Conservation (phyloP, 2,797 vertebrate species). For the Garrulus glandarius region DNA sequence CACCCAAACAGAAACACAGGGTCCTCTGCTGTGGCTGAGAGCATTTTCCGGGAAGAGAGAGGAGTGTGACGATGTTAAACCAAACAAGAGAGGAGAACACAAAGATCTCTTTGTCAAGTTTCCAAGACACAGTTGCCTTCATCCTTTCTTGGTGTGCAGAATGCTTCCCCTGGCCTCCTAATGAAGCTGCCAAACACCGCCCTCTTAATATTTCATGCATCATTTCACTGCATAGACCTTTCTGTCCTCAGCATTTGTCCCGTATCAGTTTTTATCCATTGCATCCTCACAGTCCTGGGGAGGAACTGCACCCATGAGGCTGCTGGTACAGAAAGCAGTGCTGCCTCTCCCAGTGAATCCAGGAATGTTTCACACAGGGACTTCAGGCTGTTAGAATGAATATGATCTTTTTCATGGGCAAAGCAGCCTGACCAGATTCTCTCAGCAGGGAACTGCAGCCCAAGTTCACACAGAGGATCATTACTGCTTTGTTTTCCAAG, state of each 20-base stretch:
- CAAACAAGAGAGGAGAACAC: conserved; percentile 18
- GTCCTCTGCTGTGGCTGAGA: neutral
- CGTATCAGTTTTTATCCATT: neutral
- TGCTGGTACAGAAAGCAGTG: neutral
- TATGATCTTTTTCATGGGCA: neutral
- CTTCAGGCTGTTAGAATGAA: neutral
- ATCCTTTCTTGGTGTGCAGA: conserved; percentile 31
- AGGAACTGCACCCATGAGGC: neutral
- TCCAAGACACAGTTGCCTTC: conserved; percentile 51
- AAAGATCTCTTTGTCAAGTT: conserved; percentile 48
- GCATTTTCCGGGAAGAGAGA: conserved; percentile 6
- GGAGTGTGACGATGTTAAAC: neutral
- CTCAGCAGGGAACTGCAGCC: neutral
- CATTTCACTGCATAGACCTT: neutral
- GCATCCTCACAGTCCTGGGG: neutral
- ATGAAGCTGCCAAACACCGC: conserved; percentile 8
- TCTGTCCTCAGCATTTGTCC: neutral
- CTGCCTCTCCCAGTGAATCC: neutral
- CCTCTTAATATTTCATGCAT: conserved; percentile 15
- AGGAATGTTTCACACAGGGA: neutral
- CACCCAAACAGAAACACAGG: conserved; percentile 16
- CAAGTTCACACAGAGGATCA: neutral
- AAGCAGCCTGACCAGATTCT: neutral
- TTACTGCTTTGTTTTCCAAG: neutral
- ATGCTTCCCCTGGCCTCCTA: conserved; percentile 19